These are phyloP conservation scores for Pachydiplax longipennis DNA, from an alignment of 2,888 invertebrate genomes.

Conservation along the genomic window DNA sequence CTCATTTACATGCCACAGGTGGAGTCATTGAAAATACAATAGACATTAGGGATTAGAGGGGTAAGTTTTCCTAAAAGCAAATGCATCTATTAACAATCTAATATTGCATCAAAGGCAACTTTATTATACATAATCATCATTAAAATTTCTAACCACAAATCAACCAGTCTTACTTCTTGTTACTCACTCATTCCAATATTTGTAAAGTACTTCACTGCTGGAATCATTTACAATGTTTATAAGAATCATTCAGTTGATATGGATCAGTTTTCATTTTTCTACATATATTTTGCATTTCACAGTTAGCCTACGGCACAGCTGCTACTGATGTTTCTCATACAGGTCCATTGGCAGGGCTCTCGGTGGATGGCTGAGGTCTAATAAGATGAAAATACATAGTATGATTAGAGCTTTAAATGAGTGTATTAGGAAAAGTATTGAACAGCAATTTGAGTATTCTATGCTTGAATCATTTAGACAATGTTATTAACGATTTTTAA, in stretches of 20 bases:
- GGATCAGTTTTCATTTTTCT: not conserved
- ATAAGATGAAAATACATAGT: not conserved
- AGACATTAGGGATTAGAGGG: not conserved
- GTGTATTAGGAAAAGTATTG: too few relatives aligned
- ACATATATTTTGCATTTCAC: not conserved
- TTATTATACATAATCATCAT: constrained; percentile 29
- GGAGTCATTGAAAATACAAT: constrained; percentile 29
- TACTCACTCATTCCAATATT: not conserved
- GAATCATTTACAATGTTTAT: constrained; percentile 28
- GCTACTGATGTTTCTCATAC: not conserved
- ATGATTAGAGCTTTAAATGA: not conserved
- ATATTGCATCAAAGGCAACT: constrained; percentile 22
- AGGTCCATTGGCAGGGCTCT: constrained; percentile 40
- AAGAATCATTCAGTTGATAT: constrained; percentile 38
- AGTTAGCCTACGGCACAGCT: not conserved
- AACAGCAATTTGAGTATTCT: too few relatives aligned
- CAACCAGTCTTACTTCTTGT: constrained; percentile 12
- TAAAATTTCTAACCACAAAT: constrained; percentile 31
- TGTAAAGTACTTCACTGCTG: not conserved
- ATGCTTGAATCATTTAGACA: too few relatives aligned
- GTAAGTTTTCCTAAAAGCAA: constrained; percentile 25
- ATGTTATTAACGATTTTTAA: too few relatives aligned
- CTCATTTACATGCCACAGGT: constrained; percentile 22
- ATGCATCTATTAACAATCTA: constrained; percentile 41
- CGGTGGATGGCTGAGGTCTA: constrained; percentile 21